Evolutionary conservation across 2,797 vertebrate species (phyloP).

Genomic region (Tolypeutes matacus): DNA sequence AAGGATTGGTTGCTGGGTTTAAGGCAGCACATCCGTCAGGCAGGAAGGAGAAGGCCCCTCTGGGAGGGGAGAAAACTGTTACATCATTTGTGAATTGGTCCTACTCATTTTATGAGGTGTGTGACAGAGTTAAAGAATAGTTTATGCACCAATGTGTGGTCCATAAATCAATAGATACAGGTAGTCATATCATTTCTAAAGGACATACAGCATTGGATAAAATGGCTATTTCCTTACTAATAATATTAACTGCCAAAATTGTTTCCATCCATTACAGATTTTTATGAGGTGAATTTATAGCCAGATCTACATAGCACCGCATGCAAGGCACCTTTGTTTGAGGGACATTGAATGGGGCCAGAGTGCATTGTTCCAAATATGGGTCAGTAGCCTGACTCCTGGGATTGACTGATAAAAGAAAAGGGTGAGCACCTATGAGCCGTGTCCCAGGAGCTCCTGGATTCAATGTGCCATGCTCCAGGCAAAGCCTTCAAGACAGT

Average conservation of each 20-base stretch:
- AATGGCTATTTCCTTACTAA: conserved; percentile 85
- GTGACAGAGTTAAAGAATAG: conserved; percentile 83
- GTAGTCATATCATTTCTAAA: conserved; percentile 83
- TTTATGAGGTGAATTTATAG: conserved; percentile 66
- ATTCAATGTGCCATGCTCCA: background rate
- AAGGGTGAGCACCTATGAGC: background rate
- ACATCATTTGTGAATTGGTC: conserved; percentile 85
- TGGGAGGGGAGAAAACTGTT: conserved; percentile 80
- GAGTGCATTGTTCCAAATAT: background rate
- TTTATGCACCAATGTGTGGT: conserved; percentile 82
- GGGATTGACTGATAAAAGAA: background rate
- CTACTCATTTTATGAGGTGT: conserved; percentile 86
- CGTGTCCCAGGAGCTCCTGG: background rate
- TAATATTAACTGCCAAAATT: conserved; percentile 81
- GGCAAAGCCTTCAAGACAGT: background rate
- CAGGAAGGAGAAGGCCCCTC: conserved; percentile 86
- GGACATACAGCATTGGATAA: conserved; percentile 82
- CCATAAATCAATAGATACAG: conserved; percentile 85
- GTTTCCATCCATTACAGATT: conserved; percentile 81
- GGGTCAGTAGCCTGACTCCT: conserved; percentile 7
- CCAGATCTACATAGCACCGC: conserved; percentile 44
- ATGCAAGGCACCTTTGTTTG: background rate
- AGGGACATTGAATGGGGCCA: background rate
- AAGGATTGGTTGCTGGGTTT: conserved; percentile 82
- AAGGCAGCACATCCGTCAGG: conserved; percentile 84